Percentiles rank a stretch among this genome's conserved stretches.
phyloP scores from a whole-genome alignment of 2,888 invertebrate genomes.

The Drosophila leonis region DNA sequence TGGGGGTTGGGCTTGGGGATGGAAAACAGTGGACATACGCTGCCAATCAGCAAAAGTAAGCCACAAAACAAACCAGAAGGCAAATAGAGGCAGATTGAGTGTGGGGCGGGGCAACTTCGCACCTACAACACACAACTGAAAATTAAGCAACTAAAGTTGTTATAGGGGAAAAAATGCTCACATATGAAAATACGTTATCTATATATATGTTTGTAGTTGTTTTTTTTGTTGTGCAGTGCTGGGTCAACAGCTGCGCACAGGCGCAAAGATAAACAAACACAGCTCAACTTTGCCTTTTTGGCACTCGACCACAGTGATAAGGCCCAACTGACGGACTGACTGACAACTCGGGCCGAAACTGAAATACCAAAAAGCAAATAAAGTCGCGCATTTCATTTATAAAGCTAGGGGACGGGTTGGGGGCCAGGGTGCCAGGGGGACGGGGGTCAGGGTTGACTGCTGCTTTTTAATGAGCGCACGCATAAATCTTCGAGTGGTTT shows the following conservation, averaged over 20 bases:
- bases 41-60: conserved; percentile 72
- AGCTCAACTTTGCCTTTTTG: conserved; percentile 51
- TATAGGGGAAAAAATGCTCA: conserved; percentile 17
- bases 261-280: conserved; percentile 52
- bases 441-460: conserved; percentile 6
- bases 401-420: background rate
- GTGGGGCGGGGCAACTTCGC: conserved; percentile 32
- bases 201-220: conserved; percentile 12
- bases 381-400: conserved; percentile 50
- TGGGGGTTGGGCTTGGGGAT: background rate
- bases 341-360: conserved; percentile 36
- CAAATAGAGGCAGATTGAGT: conserved; percentile 35
- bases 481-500: conserved; percentile 59
- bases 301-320: conserved; percentile 43
- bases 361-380: conserved; percentile 48
- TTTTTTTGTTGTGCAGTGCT: background rate
- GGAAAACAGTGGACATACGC: conserved; percentile 47
- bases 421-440: too few relatives aligned
- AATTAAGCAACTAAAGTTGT: conserved; percentile 62
- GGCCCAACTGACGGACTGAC: conserved; percentile 36
- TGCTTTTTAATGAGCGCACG: conserved; percentile 49
- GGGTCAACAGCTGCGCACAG: conserved; percentile 47
- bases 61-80: conserved; percentile 62
- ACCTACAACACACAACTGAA: conserved; percentile 44
- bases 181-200: conserved; percentile 20